phyloP scores from a whole-genome alignment of 1,140 invertebrate species.

The Drosophila subobscura region DNA sequence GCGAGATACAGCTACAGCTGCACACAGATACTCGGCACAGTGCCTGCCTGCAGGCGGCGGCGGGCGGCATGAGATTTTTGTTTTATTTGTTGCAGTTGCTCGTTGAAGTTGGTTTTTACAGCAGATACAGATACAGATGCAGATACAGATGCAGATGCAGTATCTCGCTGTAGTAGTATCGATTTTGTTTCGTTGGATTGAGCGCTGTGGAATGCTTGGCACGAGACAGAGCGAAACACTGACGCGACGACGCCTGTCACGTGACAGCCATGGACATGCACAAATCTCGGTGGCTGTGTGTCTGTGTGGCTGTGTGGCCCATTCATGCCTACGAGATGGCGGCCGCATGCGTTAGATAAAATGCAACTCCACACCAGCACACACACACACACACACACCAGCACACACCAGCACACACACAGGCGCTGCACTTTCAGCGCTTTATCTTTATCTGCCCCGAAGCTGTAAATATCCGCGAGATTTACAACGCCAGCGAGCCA shows the following conservation, averaged over 20 bases:
- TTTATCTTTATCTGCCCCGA: conserved; percentile 62
- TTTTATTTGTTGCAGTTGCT: too few species aligned
- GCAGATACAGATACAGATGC: conserved; percentile 16
- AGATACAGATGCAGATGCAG: conserved; percentile 27
- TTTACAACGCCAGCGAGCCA: conserved; percentile 63
- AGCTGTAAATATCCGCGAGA: conserved; percentile 82
- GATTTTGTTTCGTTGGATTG: conserved; percentile 33
- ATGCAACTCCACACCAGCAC: conserved; percentile 8
- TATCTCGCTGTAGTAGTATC: conserved; percentile 39
- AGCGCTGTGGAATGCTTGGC: conserved; percentile 48
- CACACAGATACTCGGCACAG: conserved; percentile 24
- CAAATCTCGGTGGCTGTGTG: conserved; percentile 14
- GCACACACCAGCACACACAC: conserved; percentile 1
- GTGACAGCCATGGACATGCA: conserved; percentile 32
- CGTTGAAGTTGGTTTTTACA: not conserved
- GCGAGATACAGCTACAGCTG: conserved; percentile 7
- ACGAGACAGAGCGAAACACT: conserved; percentile 59
- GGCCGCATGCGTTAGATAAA: conserved; percentile 30
- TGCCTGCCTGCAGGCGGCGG: conserved; percentile 4
- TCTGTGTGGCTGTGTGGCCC: conserved; percentile 12
- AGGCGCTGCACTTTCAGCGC: conserved; percentile 42
- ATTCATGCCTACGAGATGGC: conserved; percentile 47
- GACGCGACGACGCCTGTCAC: conserved; percentile 36
- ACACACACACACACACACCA: conserved; percentile 12
- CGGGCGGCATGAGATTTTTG: too few species aligned